phyloP scores from a whole-genome alignment of 2,888 invertebrate genomes.

The Bugulina stolonifera region DNA sequence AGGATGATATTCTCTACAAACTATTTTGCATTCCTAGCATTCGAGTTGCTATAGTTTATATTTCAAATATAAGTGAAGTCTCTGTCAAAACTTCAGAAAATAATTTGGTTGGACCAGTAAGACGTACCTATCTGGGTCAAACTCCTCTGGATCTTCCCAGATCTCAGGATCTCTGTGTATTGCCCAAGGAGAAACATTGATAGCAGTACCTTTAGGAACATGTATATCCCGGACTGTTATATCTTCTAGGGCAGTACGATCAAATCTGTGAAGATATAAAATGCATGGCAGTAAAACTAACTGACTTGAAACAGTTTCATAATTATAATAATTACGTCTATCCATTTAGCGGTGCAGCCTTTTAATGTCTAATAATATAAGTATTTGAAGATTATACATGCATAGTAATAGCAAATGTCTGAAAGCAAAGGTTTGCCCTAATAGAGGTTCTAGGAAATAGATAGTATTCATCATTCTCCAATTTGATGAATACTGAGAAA shows the following conservation, averaged over 20 bases:
- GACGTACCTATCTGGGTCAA: not conserved
- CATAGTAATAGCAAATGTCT: no score
- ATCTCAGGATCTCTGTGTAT: slow-evolving; percentile 1
- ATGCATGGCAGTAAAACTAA: no score
- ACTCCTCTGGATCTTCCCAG: slow-evolving; percentile 3
- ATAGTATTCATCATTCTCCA: no score
- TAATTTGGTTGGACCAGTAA: not conserved
- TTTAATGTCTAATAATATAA: no score
- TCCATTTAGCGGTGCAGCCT: no score
- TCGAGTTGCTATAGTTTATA: no score
- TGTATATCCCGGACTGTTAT: not conserved
- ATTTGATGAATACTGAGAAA: not conserved
- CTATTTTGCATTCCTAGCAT: no score
- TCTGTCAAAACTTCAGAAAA: not conserved
- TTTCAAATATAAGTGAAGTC: no score
- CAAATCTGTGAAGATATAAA: not conserved
- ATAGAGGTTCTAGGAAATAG: no score
- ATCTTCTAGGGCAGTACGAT: not conserved
- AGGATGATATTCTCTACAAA: no score
- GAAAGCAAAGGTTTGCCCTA: no score
- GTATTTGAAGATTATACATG: no score
- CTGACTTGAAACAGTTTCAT: not conserved
- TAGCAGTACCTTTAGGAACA: not conserved
- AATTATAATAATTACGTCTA: not conserved
- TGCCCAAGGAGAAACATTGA: not conserved